phyloP scores from a whole-genome alignment of 2,888 invertebrate genomes.

The Rhorus exstirpatorius region DNA sequence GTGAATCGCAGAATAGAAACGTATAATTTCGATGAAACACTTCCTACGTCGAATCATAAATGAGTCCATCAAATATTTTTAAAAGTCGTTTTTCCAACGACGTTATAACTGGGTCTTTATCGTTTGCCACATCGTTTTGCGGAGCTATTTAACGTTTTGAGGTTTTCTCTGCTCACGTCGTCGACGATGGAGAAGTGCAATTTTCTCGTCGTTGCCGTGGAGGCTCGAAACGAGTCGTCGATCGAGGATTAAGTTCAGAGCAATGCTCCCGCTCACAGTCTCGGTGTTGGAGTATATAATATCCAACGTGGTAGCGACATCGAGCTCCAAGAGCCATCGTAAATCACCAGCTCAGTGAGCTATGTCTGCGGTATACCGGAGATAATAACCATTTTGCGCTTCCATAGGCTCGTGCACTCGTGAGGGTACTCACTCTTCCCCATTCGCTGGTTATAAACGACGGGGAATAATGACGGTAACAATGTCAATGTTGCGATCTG shows the following conservation, averaged over 20 bases:
- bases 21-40: slow-evolving; percentile 7
- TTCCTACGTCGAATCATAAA: slow-evolving; percentile 44
- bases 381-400: slow-evolving; percentile 84
- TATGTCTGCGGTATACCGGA: slow-evolving; percentile 78
- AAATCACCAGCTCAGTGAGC: slow-evolving; percentile 81
- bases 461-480: slow-evolving; percentile 56
- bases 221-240: slow-evolving; percentile 63
- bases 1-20: background rate
- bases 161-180: slow-evolving; percentile 7
- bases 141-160: background rate
- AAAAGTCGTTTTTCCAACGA: background rate
- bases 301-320: slow-evolving; percentile 59
- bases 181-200: slow-evolving; percentile 45
- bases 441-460: slow-evolving; percentile 59
- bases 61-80: slow-evolving; percentile 45
- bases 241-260: slow-evolving; percentile 60
- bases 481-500: slow-evolving; percentile 41
- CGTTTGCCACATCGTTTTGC: background rate
- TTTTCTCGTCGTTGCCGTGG: slow-evolving; percentile 53
- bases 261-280: slow-evolving; percentile 18
- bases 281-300: slow-evolving; percentile 41
- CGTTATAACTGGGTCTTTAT: background rate
- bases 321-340: slow-evolving; percentile 70
- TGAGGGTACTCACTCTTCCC: slow-evolving; percentile 20
- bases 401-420: slow-evolving; percentile 75